Base-by-base conservation (phyloP, 2,113 vertebrate genomes). In the Panurus biarmicus region DNA sequence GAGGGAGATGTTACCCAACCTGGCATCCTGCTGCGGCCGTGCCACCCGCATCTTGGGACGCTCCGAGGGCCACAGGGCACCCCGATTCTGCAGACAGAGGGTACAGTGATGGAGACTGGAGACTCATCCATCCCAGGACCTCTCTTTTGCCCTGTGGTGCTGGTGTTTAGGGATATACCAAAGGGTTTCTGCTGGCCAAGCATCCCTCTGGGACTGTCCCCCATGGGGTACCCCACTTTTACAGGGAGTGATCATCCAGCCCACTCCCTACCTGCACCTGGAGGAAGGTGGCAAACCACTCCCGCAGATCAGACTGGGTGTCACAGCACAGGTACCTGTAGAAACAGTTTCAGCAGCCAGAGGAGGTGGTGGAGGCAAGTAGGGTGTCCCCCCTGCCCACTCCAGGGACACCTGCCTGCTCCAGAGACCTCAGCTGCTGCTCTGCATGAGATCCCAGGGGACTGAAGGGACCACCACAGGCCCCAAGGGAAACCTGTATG, bases 301-400 rank as follows among this genome's bases (percentile, higher is more conserved):
- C 98, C 58, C 98, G 98, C 95, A 99, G 98, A 28, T 99, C 99
- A 5, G 97, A 95, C 96, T 98, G 98, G 4, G 98, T 98, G 67
- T 99, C 98, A 90, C 98, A 99, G 97, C 99, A 99, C 48, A 99
- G 97, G 96, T 99, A 99, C 98, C 99, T 99, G 96, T 14, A 47
- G 67, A 51, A 67, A 66, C 17, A 6, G 57, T 3, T 7, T 64
- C 42, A 65, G 75, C 33, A 38, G 79, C 25, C 24, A 36, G 54
- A 29, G 60, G 65, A 45, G 5, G 58, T 21, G 18, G 15, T 53
- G 38, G 53, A 74, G 22, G 18, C 56, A 70, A 54, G 18, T 1
- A 54, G 35, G 22, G 9, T 33, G 23, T 24, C 18, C 42, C 56
- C 71, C 35, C 56, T 44, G 35, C 26, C 56, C 50, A 13, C 21